Evolutionary conservation across 2,888 invertebrate species (phyloP), one percentile per base, ranked within the genome.

Genomic region (Sesia bembeciformis): DNA sequence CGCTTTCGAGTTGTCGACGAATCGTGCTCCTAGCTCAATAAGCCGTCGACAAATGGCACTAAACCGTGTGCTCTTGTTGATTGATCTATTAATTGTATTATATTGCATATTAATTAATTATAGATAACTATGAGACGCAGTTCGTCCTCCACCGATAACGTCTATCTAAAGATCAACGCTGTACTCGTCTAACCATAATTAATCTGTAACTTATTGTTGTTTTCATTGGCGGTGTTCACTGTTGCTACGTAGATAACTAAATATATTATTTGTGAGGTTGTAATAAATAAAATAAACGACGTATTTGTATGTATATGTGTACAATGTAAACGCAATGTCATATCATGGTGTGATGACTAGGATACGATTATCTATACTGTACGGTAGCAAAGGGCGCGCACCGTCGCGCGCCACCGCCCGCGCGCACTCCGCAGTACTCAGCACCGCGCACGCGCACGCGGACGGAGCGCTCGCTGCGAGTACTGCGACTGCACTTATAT

Each of bases 311-410:
- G 62, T 63, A 56, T 64, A 65, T 62, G 60, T 65, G 66, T 64
- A 63, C 62, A 65, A 65, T 67, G 65, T 62, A 60, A 70, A 69
- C 68, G 78, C 78, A 73, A 71, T 76, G 74, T 84, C 85, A 85
- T 85, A 85, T 86, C 84, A 85, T 74, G 74, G 76, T 82, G 85
- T 84, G 82, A 82, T 78, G 72, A 67, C 68, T 70, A 65, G 69
- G 55, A 51, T 59, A 57, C 59, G 55, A 58, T 56, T 65, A 55
- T 59, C 56, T 65, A 58, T 58, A 62, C 7, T 51, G 60, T 55
- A 54, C 57, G 56, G 39, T 53, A 49, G 50, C 53, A 51, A 53
- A 58, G 54, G 53, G 55, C 40, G 57, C 60, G 55, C 56, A 40
- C 52, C 6, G 5, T 40, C 40, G 40, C 6, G 49, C 53, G 7